Percentiles rank a stretch among this genome's conserved stretches.
Evolutionary conservation across 2,113 vertebrate species (phyloP).

Genomic region (Athene noctua): DNA sequence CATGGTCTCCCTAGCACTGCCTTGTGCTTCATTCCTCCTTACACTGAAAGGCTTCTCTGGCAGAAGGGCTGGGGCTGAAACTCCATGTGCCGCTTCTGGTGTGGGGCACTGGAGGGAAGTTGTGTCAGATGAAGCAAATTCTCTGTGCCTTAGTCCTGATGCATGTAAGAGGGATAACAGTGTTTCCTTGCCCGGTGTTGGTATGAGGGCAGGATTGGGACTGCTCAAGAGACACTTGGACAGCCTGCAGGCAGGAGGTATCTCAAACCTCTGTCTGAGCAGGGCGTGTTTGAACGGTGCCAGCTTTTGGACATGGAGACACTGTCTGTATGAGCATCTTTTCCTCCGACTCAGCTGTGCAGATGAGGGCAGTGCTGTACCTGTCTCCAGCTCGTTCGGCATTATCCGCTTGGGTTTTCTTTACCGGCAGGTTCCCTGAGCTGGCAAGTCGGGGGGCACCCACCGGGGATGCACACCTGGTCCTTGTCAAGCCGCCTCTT

Average conservation of each 20-base stretch:
- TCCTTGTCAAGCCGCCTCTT: background rate
- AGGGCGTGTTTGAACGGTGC: background rate
- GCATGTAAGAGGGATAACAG: accelerated
- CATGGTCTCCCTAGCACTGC: accelerated
- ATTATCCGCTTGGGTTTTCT: background rate
- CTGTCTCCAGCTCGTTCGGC: background rate
- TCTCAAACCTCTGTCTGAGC: background rate
- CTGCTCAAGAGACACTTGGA: background rate
- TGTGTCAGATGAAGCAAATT: background rate
- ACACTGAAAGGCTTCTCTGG: background rate
- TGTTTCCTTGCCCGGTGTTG: background rate
- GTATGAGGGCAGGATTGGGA: background rate
- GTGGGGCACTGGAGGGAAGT: background rate
- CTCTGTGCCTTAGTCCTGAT: background rate
- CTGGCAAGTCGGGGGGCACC: background rate
- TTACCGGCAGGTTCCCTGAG: background rate
- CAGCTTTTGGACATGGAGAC: background rate
- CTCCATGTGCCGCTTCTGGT: background rate
- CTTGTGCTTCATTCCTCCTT: background rate
- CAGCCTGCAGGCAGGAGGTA: background rate
- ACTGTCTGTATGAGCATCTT: accelerated
- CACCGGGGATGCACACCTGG: background rate
- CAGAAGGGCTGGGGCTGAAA: background rate
- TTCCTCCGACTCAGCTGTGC: background rate
- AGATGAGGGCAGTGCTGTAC: background rate